These are phyloP conservation scores for Ptilonorhynchus violaceus DNA, from an alignment of 2,113 vertebrate species.

Conservation along the genomic window DNA sequence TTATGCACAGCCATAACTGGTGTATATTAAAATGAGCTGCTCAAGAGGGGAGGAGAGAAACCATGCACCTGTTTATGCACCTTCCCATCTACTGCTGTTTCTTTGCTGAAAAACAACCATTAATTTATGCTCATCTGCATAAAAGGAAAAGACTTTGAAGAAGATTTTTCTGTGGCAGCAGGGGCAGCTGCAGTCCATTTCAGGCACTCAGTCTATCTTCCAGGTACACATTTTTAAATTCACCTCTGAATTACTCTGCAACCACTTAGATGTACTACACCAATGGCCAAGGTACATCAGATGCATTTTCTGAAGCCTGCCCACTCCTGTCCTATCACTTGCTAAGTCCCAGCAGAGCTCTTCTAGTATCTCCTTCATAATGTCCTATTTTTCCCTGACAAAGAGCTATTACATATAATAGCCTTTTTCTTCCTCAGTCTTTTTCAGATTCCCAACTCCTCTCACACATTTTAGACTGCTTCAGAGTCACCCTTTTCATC, in stretches of 20 bases:
- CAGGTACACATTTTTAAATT: rapidly evolving
- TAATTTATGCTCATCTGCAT: constrained; percentile 11
- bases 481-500: background rate
- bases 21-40: constrained; percentile 27
- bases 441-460: background rate
- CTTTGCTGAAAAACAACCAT: background rate
- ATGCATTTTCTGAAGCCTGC: background rate
- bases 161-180: background rate
- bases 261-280: background rate
- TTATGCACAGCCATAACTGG: constrained; percentile 53
- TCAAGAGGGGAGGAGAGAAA: constrained; percentile 46
- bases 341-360: background rate
- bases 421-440: background rate
- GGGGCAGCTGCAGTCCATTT: background rate
- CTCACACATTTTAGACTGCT: background rate
- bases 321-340: background rate
- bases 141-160: background rate
- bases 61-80: constrained; percentile 9
- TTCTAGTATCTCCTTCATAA: background rate
- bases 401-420: background rate
- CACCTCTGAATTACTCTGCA: background rate
- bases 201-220: background rate
- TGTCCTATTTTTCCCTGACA: background rate
- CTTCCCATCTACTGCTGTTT: background rate
- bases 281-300: rapidly evolving